Evolutionary conservation across 2,888 invertebrate species (phyloP), one percentile per base, ranked within the genome.

Genomic region (Rotaria macrura): DNA sequence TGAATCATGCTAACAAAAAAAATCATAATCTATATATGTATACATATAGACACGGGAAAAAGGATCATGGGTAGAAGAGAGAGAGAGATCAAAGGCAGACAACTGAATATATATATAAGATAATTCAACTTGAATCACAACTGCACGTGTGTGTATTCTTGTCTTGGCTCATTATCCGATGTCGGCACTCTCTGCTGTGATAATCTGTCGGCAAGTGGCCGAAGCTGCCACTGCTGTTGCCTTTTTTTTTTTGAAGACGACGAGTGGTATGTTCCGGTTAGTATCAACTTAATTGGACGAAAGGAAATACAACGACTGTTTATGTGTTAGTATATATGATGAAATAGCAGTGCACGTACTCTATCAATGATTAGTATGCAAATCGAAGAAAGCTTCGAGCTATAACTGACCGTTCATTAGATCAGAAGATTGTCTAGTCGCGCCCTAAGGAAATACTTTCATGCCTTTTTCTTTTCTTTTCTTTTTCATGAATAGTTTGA

Each of bases 191-290:
- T 65, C 65, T 34, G 14, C 65, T 65, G 65, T 65, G 65, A 34
- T 65, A 65, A 65, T 65, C 65, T 65, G 65, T 65, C 65, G 65
- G 65, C 65, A 65, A 65, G 65, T 65, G 65, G 65, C 14, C 34
- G 14, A 65, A 34, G 65, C 29, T 65, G 65, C 65, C 29, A 65
- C 65, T 65, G 65, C n/a, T 65, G 57, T 65, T 65, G n/a, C 29
- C 23, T 65, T 17, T 52, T 14, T 52, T 23, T 52, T 23, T 52
- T 52, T 52, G 52, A 52, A 52, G 65, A 65, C 17, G 65, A 65
- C 29, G 65, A 65, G 65, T 65, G 65, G 65, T 34, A 17, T 29
- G 34, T 65, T 65, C 65, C 29, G n/a, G 65, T 65, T 65, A 65
- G 65, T 65, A 65, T 65, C 65, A 65, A 65, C 34, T 65, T 65